These are phyloP conservation scores for Numida meleagris DNA, from an alignment of 2,113 vertebrate species.

Conservation along the genomic window DNA sequence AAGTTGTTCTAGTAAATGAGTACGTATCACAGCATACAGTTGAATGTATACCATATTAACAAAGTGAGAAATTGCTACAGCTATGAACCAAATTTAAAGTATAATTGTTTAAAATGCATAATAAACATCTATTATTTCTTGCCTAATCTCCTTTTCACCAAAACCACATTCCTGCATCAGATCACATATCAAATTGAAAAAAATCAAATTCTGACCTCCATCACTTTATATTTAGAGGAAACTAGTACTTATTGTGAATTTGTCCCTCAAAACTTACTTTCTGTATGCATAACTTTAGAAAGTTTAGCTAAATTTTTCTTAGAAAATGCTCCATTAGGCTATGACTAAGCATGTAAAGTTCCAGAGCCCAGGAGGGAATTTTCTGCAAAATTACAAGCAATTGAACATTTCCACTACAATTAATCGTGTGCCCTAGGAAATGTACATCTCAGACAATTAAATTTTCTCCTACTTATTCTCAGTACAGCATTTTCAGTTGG, in stretches of 20 bases:
- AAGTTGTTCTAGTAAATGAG: background rate
- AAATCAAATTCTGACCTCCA: background rate
- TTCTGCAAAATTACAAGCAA: conserved; percentile 70
- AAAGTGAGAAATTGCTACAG: background rate
- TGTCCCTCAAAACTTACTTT: background rate
- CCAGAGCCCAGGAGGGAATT: conserved; percentile 66
- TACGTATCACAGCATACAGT: background rate
- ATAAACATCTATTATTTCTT: background rate
- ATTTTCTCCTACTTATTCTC: conserved; percentile 22
- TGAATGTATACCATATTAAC: background rate
- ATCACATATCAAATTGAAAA: background rate
- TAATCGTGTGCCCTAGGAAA: conserved; percentile 65
- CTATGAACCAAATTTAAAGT: background rate
- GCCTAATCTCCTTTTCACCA: background rate
- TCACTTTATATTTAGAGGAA: too few species aligned
- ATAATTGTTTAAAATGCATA: too few species aligned
- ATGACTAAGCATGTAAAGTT: conserved; percentile 62
- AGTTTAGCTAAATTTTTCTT: conserved; percentile 59
- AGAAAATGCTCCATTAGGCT: conserved; percentile 60
- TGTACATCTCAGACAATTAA: conserved; percentile 62
- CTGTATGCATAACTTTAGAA: background rate
- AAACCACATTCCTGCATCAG: background rate
- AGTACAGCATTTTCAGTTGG: conserved; percentile 28
- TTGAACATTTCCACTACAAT: conserved; percentile 69
- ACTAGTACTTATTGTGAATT: background rate